A percentile compares a stretch with the other conserved stretches of the same genome.
phyloP scores from a whole-genome alignment of 2,888 invertebrate genomes.

The Rapana venosa region DNA sequence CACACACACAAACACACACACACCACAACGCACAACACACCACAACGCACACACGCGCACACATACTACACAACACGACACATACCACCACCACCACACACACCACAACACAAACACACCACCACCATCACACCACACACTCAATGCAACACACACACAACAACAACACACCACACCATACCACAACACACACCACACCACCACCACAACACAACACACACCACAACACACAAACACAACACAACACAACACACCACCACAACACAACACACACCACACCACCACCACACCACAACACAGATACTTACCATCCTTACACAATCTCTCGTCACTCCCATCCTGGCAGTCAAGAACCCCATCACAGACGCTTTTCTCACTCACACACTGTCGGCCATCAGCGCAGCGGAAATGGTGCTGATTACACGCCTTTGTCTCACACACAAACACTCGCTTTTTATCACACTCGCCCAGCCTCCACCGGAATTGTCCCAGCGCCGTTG shows the following conservation, averaged over 20 bases:
- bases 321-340: conserved; percentile 66
- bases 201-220: too few species aligned
- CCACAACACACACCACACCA: too few species aligned
- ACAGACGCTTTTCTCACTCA: conserved; percentile 60
- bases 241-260: background rate
- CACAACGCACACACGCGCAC: too few species aligned
- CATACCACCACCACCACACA: too few species aligned
- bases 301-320: conserved; percentile 54
- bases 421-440: conserved; percentile 64
- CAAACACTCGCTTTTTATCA: conserved; percentile 56
- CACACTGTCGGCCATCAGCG: conserved; percentile 59
- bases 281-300: background rate
- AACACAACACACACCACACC: background rate
- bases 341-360: conserved; percentile 64
- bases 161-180: too few species aligned
- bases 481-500: conserved; percentile 53
- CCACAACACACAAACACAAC: background rate
- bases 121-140: too few species aligned
- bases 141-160: too few species aligned
- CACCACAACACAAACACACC: too few species aligned
- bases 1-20: too few species aligned
- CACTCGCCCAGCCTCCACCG: conserved; percentile 79
- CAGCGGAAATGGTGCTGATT: conserved; percentile 60
- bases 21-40: too few species aligned
- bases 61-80: too few species aligned